Percentiles rank a stretch among this genome's conserved stretches.
These are phyloP conservation scores for Zosterops borbonicus DNA, from an alignment of 2,113 vertebrate genomes.

Conservation along the genomic window DNA sequence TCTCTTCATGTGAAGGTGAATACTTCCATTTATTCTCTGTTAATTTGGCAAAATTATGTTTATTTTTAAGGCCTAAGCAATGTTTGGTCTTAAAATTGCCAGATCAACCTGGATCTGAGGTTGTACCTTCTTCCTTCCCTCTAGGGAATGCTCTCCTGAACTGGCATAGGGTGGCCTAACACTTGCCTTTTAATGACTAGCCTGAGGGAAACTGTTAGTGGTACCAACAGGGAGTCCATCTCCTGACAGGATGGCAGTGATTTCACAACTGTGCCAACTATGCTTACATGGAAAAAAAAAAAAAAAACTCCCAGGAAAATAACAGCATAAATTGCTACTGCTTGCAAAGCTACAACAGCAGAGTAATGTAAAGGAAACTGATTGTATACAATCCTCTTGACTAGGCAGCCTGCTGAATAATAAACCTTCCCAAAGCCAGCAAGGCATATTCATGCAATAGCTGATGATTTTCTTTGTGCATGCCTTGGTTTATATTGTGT, in stretches of 20 bases:
- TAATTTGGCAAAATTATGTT: background rate
- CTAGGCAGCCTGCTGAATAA: constrained; percentile 4
- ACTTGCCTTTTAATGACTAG: background rate
- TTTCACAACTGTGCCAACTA: background rate
- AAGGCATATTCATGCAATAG: constrained; percentile 10
- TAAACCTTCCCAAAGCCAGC: constrained; percentile 33
- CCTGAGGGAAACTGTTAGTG: background rate
- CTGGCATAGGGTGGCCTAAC: background rate
- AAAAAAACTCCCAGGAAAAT: background rate
- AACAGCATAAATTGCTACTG: background rate
- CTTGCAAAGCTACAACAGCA: background rate
- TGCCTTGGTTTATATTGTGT: constrained; percentile 46
- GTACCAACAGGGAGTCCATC: background rate
- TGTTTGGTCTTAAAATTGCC: background rate
- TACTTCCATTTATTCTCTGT: background rate
- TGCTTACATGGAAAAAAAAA: background rate
- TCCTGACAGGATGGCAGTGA: background rate
- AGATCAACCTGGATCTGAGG: background rate
- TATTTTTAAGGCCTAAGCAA: background rate
- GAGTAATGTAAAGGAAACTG: constrained; percentile 9
- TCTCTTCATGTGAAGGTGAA: background rate
- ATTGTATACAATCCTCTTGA: background rate
- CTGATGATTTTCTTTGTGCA: constrained; percentile 26
- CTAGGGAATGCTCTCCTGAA: background rate
- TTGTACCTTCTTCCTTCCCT: background rate